Conservation (phyloP, 2,113 vertebrate genomes). For the Clarias magur region DNA sequence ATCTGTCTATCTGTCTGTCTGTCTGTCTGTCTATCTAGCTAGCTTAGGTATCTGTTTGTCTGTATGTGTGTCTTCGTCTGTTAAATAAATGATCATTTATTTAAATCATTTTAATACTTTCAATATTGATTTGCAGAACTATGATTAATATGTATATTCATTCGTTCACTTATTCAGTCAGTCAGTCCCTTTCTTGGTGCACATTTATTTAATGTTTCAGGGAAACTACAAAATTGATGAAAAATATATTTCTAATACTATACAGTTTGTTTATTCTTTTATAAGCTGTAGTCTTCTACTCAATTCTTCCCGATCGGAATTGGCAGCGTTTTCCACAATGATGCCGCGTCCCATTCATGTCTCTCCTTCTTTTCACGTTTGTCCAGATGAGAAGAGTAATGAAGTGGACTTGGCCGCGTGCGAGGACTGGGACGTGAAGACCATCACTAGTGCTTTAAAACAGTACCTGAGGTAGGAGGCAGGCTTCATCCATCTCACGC, state of each 20-base stretch:
- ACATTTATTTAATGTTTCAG: not conserved
- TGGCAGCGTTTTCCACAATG: not conserved
- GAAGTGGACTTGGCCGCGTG: slow-evolving; percentile 85
- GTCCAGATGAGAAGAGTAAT: slow-evolving; percentile 82
- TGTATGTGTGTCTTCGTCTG: no score
- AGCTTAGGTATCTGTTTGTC: no score
- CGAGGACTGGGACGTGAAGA: slow-evolving; percentile 94
- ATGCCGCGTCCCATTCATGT: not conserved
- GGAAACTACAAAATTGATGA: not conserved
- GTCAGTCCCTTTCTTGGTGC: no score
- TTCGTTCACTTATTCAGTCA: no score
- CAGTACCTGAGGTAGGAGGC: slow-evolving; percentile 88
- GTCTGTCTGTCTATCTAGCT: no score
- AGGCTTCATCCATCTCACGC: no score
- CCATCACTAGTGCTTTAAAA: slow-evolving; percentile 93
- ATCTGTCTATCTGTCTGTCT: not conserved
- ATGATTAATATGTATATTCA: no score
- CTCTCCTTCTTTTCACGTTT: slow-evolving; percentile 15
- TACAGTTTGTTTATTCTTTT: not conserved
- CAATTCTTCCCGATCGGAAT: not conserved
- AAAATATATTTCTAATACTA: not conserved
- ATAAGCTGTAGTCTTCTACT: not conserved
- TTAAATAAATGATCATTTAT: no score
- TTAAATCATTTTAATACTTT: no score
- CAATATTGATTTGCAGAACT: no score